Evolutionary conservation across 2,113 vertebrate genomes (phyloP).

Genomic region (Pteruthius melanotis): DNA sequence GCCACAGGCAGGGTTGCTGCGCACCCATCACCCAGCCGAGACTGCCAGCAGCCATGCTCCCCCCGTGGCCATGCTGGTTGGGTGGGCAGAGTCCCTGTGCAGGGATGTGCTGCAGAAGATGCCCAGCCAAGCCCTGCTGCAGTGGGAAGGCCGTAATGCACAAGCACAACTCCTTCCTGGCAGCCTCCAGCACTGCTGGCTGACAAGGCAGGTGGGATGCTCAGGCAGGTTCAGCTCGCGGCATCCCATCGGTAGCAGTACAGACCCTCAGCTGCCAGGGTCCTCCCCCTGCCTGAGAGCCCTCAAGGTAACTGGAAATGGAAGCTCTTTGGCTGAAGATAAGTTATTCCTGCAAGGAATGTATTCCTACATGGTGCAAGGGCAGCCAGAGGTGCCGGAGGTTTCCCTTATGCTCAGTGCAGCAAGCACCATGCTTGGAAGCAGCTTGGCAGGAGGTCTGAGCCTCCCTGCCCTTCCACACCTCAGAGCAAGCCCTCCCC

Average conservation of each 20-base stretch:
- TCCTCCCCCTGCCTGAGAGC: not conserved
- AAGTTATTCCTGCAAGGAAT: not conserved
- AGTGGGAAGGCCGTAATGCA: not conserved
- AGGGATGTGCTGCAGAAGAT: not conserved
- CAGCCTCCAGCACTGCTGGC: accelerated
- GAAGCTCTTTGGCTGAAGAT: not conserved
- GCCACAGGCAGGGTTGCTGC: not conserved
- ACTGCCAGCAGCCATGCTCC: not conserved
- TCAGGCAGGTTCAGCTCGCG: accelerated
- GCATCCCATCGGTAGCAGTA: not conserved
- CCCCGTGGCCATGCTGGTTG: accelerated
- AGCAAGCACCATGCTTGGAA: not conserved
- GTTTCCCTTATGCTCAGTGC: accelerated
- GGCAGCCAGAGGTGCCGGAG: not conserved
- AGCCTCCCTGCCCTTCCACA: not conserved
- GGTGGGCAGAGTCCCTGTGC: accelerated
- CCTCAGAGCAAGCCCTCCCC: not conserved
- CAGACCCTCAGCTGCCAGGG: not conserved
- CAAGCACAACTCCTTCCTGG: not conserved
- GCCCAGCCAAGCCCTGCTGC: not conserved
- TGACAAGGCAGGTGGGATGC: not conserved
- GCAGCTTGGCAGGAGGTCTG: not conserved
- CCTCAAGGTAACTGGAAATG: not conserved
- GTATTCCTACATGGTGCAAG: not conserved
- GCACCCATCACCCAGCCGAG: accelerated